Evolutionary conservation across 1,140 invertebrate genomes (phyloP), one percentile per base, ranked within the genome.

Genomic region (Agrypnia vestita): DNA sequence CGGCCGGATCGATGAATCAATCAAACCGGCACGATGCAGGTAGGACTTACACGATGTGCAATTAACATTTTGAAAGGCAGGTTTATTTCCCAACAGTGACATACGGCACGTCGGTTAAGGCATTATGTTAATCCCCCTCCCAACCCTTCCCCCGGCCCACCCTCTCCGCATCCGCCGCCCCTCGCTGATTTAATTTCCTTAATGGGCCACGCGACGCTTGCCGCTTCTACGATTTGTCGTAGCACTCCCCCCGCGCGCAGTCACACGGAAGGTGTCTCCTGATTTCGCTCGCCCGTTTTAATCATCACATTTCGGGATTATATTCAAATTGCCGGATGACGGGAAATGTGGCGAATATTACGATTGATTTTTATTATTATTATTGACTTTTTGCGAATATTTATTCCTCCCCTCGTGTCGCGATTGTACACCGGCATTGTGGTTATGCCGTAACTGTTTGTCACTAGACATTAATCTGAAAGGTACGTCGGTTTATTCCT

Each of bases 121-220:
- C 46, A 71, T 71, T 71, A 71, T 71, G 67, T 74, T 74, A 74
- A 56, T 74, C 53, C 71, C 43, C 56, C 51, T 56, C 53, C 53
- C 12, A 11, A 1, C 8, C 35, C 71, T 3, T 0, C 13, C 53
- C 10, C 51, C 71, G 46, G 0, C 0, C 61, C 15, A 1, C 47
- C 19, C 49, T 17, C 7, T 17, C 25, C 12, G 25, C 71, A 12
- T 35, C 64, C 13, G 6, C 43, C 13, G 8, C 19, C 53, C 13
- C 21, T 44, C 55, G 21, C 35, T 79, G 78, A 73, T 79, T 79
- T 69, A 69, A 79, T 79, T 79, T 79, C 69, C 78, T 69, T 79
- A 79, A 79, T 79, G 78, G 78, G 19, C 62, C 53, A 55, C 64
- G 64, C 78, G 64, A 59, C 67, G 61, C 69, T 79, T 59, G 12